Evolutionary conservation across 2,797 vertebrate species (phyloP), one percentile per base, ranked within the genome.

Genomic region (Craterocephalus amniculus): DNA sequence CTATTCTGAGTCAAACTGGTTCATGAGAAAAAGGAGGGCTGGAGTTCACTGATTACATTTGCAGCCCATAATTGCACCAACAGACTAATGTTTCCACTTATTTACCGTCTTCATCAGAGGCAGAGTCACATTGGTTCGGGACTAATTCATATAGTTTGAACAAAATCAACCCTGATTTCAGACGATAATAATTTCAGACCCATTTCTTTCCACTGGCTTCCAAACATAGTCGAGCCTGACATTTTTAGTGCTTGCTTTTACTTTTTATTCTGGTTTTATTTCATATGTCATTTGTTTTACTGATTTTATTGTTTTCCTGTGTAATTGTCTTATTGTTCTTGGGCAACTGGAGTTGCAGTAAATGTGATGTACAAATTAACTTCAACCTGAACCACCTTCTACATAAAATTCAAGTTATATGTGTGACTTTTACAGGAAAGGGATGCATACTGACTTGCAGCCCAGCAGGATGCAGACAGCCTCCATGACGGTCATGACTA

Each of bases 401-500:
- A 7, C 6, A 45, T 22, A 12, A 49, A 10, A 43, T 43, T 4
- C 8, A 49, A n/a, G n/a, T 49, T n/a, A 49, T 22, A 49, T 3
- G 10, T 22, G 9, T 11, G 7, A n/a, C 7, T n/a, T 45, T n/a
- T n/a, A n/a, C 43, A n/a, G 20, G 20, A 45, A 45, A 48, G 45
- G n/a, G n/a, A 48, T 40, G 51, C 20, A 87, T 83, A 93, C 95
- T 93, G 63, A 96, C 95, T 96, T 96, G 88, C 79, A 87, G 86
- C 86, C 91, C 58, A 97, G 88, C 71, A 96, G 92, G 87, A 96
- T 96, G 84, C 94, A 95, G 63, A 96, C 92, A 0, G 94, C 92
- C 89, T 97, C 95, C 95, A 96, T 96, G 32, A 96, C 95, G 0
- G 92, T 96, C 95, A 94, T 96, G 82, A 96, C 94, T 29, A 96